Percentiles rank a stretch among this genome's conserved stretches.
Evolutionary conservation across 2,888 invertebrate species (phyloP).

Genomic region (Cryptocheilus praepositus): DNA sequence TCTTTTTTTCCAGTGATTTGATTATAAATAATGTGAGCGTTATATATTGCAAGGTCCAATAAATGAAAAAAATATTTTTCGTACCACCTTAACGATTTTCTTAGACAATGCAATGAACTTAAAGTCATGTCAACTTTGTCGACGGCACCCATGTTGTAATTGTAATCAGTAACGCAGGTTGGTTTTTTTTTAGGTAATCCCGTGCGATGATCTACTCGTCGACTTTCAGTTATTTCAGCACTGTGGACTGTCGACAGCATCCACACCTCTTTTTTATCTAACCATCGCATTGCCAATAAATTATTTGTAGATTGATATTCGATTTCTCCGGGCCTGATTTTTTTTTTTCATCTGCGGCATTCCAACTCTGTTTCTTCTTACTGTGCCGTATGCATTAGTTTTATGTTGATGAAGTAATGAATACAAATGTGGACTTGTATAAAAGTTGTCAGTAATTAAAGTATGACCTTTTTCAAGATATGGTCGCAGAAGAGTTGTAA

Average conservation of each 20-base stretch:
- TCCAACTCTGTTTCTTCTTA: slow-evolving; percentile 26
- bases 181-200: slow-evolving; percentile 20
- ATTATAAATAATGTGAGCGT: neutral
- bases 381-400: no score
- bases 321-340: no score
- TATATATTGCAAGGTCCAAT: slow-evolving; percentile 8
- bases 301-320: no score
- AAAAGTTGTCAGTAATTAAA: no score
- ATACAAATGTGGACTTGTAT: no score
- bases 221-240: no score
- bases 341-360: slow-evolving; percentile 12
- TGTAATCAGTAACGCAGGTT: slow-evolving; percentile 26
- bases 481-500: slow-evolving; percentile 2
- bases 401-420: no score
- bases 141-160: slow-evolving; percentile 24
- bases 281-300: no score
- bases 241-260: no score
- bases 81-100: slow-evolving; percentile 24
- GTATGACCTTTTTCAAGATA: no score
- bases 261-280: no score
- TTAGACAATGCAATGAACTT: slow-evolving; percentile 14
- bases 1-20: neutral
- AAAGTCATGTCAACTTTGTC: slow-evolving; percentile 25
- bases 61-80: slow-evolving; percentile 11
- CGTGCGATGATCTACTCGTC: slow-evolving; percentile 13